phyloP scores from a whole-genome alignment of 1,140 invertebrate genomes.

The Octopus sinensis region DNA sequence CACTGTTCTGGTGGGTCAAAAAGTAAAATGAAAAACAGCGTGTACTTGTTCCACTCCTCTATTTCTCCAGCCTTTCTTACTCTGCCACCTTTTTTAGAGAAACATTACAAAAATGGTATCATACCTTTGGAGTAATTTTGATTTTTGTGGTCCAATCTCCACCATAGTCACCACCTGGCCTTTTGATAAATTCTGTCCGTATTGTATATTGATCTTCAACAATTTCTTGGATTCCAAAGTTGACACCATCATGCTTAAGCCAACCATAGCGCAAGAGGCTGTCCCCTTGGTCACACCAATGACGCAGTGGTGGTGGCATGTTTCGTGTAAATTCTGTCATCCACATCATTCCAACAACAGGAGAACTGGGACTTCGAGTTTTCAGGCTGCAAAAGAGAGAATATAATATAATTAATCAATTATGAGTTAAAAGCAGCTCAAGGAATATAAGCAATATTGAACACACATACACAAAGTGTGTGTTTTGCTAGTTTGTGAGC shows the following conservation, averaged over 20 bases:
- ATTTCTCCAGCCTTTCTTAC: too few species aligned
- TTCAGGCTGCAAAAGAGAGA: conserved; percentile 75
- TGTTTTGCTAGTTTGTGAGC: too few species aligned
- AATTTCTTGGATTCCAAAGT: conserved; percentile 89
- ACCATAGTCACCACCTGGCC: conserved; percentile 72
- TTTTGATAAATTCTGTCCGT: conserved; percentile 86
- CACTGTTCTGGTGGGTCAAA: too few species aligned
- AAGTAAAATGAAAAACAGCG: too few species aligned
- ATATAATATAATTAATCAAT: too few species aligned
- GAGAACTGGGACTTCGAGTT: conserved; percentile 80
- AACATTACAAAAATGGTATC: background rate
- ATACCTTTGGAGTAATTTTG: conserved; percentile 66
- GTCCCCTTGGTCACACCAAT: conserved; percentile 92
- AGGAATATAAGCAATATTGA: too few species aligned
- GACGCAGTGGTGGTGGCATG: conserved; percentile 62
- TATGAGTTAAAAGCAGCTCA: too few species aligned
- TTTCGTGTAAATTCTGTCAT: conserved; percentile 65
- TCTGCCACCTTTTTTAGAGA: too few species aligned
- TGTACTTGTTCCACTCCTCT: too few species aligned
- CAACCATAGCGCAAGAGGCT: conserved; percentile 78
- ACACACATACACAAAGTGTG: too few species aligned
- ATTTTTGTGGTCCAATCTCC: conserved; percentile 92
- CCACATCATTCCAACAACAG: conserved; percentile 93
- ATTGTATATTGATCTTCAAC: conserved; percentile 75
- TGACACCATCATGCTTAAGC: conserved; percentile 85